A percentile compares a stretch with the other conserved stretches of the same genome.
phyloP scores from a whole-genome alignment of 35 echinoderm and acorn worm species.

The Patiria miniata region DNA sequence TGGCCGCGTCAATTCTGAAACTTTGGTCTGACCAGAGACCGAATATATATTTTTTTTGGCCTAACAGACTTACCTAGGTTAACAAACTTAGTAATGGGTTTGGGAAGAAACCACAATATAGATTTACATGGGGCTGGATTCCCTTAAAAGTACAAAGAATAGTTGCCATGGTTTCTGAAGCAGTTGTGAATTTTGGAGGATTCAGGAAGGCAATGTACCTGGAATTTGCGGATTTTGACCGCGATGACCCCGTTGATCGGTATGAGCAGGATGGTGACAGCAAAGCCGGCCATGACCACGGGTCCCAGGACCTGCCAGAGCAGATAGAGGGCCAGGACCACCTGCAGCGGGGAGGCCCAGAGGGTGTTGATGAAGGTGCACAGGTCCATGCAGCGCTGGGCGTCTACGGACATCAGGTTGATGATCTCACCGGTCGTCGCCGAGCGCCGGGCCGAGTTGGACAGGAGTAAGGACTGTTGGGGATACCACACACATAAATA shows the following conservation, averaged over 20 bases:
- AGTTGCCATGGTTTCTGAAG: too few species aligned
- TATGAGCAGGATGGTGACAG: slow-evolving; percentile 72
- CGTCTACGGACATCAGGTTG: slow-evolving; percentile 94
- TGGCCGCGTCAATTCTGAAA: too few species aligned
- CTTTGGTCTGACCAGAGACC: too few species aligned
- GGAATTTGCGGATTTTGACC: slow-evolving; percentile 62
- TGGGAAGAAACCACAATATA: too few species aligned
- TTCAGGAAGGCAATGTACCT: too few species aligned
- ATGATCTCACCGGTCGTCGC: slow-evolving; percentile 88
- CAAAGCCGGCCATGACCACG: slow-evolving; percentile 79
- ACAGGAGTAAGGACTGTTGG: slow-evolving; percentile 63
- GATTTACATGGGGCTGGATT: too few species aligned
- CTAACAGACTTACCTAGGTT: too few species aligned
- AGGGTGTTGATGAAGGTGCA: slow-evolving; percentile 79
- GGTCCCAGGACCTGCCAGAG: slow-evolving; percentile 72
- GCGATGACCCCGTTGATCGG: slow-evolving; percentile 82
- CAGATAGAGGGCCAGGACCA: slow-evolving; percentile 75
- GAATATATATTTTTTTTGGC: too few species aligned
- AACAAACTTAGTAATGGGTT: too few species aligned
- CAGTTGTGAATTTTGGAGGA: too few species aligned
- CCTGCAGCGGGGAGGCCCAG: slow-evolving; percentile 87
- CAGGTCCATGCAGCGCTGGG: slow-evolving; percentile 87
- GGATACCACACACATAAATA: background rate
- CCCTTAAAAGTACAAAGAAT: too few species aligned
- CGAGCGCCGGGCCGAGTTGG: slow-evolving; percentile 59